Evolutionary conservation across 1,140 invertebrate species (phyloP), one percentile per base, ranked within the genome.

Genomic region (Neodiprion fabricii): DNA sequence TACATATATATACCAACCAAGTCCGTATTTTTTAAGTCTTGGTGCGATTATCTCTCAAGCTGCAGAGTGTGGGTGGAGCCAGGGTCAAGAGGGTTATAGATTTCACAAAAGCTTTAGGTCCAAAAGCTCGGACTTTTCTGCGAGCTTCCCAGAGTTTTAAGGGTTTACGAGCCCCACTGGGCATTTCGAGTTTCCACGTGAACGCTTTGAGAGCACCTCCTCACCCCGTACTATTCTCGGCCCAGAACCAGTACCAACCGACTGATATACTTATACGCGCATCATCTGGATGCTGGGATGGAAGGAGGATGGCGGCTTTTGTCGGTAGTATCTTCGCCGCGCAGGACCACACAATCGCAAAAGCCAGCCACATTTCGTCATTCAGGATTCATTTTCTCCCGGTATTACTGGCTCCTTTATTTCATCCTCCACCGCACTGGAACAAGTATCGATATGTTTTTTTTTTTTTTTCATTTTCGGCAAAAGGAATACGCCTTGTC

Each of bases 141-240:
- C 40, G 9, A 47, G 67, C 67, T 69, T 47, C 21, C 67, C 21
- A 69, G 67, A 69, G 67, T 69, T 69, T 69, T 69, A 69, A 69
- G 21, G 68, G 68, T 47, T 69, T 47, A 47, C 70, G n/a, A 48
- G 48, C 70, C 70, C 70, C 61, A 21, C 53, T 75, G 71, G 79
- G 76, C 77, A 74, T 76, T 80, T 71, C 79, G 74, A 11, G 76
- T 71, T 72, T 78, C 68, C 73, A 65, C 69, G 67, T 61, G 76
- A 73, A 65, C 72, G 72, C 76, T 74, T 76, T 80, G 79, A 80
- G 74, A 78, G 72, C 74, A 40, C 11, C 73, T 68, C 72, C 76
- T 74, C 70, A 68, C 65, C 47, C 70, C 74, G 70, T 79, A 70
- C 70, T 21, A 72, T 28, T 8, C 40, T 72, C 75, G 78, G 77